Percentiles rank a stretch among this genome's conserved stretches.
Conservation (phyloP, 2,797 vertebrate genomes). For the Pyrocephalus nanus region DNA sequence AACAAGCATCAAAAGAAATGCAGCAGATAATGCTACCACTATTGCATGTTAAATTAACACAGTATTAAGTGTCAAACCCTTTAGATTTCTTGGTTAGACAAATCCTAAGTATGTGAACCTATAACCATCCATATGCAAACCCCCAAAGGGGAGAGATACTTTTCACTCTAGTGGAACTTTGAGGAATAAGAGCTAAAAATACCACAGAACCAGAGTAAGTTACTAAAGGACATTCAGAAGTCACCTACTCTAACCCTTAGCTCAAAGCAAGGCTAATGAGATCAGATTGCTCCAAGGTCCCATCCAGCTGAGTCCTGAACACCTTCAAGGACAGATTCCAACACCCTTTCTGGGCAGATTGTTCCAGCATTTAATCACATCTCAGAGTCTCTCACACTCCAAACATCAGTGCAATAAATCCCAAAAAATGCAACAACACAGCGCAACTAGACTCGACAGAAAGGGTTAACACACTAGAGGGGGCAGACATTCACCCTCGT, state of each 20-base stretch:
- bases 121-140: not conserved
- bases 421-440: not conserved
- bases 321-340: not conserved
- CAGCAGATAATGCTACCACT: not conserved
- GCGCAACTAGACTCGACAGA: accelerated
- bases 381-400: not conserved
- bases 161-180: not conserved
- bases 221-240: not conserved
- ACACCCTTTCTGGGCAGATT: not conserved
- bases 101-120: not conserved
- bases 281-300: not conserved
- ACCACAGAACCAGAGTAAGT: not conserved
- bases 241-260: not conserved
- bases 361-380: not conserved
- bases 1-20: not conserved
- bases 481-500: not conserved
- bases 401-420: not conserved
- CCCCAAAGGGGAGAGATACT: not conserved
- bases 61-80: not conserved
- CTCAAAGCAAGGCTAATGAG: not conserved
- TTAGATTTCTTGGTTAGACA: not conserved
- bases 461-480: not conserved
- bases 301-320: not conserved
- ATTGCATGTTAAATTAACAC: not conserved
- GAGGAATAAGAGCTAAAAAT: not conserved